Base-by-base conservation (phyloP, 2,797 vertebrate genomes). In the Synanceia verrucosa region DNA sequence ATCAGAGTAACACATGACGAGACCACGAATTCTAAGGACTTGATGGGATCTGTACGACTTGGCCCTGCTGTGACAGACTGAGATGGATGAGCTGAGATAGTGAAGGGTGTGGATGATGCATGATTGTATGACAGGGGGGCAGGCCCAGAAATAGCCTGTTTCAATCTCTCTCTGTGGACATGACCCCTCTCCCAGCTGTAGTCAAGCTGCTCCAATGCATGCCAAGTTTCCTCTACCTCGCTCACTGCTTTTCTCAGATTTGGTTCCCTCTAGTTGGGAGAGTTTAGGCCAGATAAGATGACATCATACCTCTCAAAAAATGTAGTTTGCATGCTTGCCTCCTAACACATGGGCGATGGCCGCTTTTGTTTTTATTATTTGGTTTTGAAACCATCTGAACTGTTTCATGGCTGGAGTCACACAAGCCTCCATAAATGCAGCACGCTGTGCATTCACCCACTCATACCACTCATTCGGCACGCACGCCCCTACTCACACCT, bases 181-280 rank as follows among this genome's bases (percentile, higher is more conserved):
- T 91, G 90, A 91, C 90, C 92, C 89, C 81, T 85, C 87, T 88
- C 86, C 86, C 88, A 89, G 91, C 89, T 91, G 90, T 85, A 91
- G 80, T 88, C 82, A 81, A 78, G 81, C 88, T 88, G 84, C 83
- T 78, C 76, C 33, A 74, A 67, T 77, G 67, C 74, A 74, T 31
- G 87, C 90, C 90, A 91, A 89, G 84, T 90, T 92, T 88, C 88
- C 86, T 85, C 83, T 87, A 78, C 78, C 68, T 69, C 18, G 16
- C 78, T 78, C 81, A 34, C 70, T 68, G 39, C 84, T 87, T 86
- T 77, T 70, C 70, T 82, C 58, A 69, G 71, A 80, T 83, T 83
- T 67, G 65, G 47, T 83, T 86, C 64, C 79, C 75, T 61, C 79
- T 83, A 82, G 74, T 82, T 70, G 10, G 28, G 78, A 78, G 61